Evolutionary conservation across 2,797 vertebrate species (phyloP).

Genomic region (Denticeps clupeoides): DNA sequence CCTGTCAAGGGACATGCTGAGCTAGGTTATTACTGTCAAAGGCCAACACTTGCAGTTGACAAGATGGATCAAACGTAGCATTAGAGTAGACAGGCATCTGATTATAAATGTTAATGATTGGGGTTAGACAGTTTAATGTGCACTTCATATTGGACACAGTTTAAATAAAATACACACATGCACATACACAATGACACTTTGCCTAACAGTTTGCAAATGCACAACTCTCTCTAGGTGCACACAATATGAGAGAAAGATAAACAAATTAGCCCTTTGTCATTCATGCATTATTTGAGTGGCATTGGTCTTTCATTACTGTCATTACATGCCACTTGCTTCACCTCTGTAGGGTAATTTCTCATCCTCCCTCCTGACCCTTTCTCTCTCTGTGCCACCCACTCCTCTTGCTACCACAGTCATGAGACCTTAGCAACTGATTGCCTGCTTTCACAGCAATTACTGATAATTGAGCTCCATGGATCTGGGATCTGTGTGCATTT

Average conservation of each 20-base stretch:
- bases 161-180: background rate
- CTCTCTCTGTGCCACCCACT: background rate
- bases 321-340: background rate
- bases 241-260: conserved; percentile 4
- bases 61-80: background rate
- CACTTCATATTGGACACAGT: background rate
- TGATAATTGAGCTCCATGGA: conserved; percentile 5
- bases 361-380: too few relatives aligned
- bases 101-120: background rate
- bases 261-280: conserved; percentile 15
- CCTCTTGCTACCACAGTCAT: background rate
- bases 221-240: background rate
- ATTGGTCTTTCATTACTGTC: conserved; percentile 9
- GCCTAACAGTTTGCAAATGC: too few relatives aligned
- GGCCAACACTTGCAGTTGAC: background rate
- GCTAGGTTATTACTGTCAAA: too few relatives aligned
- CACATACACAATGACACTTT: background rate
- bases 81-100: background rate
- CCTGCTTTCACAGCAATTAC: conserved; percentile 10
- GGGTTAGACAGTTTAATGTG: background rate
- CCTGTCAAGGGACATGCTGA: background rate
- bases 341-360: conserved; percentile 4
- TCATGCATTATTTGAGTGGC: conserved; percentile 17
- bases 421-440: too few relatives aligned
- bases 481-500: too few relatives aligned